Evolutionary conservation across 2,797 vertebrate genomes (phyloP), one percentile per base, ranked within the genome.

Genomic region (Remorina albescens): DNA sequence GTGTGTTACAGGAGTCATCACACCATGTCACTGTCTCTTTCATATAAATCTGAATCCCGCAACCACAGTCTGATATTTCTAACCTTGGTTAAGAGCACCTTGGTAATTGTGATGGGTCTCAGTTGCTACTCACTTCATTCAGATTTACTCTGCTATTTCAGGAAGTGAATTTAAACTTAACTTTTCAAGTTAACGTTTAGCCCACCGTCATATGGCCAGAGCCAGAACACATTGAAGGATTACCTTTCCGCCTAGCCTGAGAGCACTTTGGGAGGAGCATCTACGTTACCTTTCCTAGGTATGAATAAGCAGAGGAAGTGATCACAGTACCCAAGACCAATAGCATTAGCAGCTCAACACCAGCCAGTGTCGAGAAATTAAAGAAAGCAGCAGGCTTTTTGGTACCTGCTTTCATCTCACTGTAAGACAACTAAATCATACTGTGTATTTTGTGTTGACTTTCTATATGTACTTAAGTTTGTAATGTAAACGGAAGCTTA

Each of bases 361-460:
- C n/a, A n/a, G n/a, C n/a, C n/a, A n/a, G n/a, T 10, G 13, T 21
- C 15, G 3, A 23, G 26, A 26, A 58, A 2, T 18, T 39, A 25
- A 67, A 55, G 37, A 53, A 44, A 34, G n/a, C 8, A 53, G 39
- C 15, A 21, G 8, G 16, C 30, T 19, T 46, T 32, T 12, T 21
- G 9, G 46, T 49, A 6, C 3, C 42, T 47, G n/a, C 41, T 42
- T 42, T 42, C 8, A 6, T 42, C 2, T 56, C 8, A 51, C 4
- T 54, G 19, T 44, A 59, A 50, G n/a, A 62, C 51, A 56, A 6
- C 3, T 16, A 63, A 8, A 55, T 58, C n/a, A 28, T 36, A 23
- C n/a, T 32, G 8, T 18, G 8, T 15, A 18, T 44, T 18, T 46
- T 57, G 5, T 26, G 44, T 11, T 50, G 0, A 21, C 15, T 7